Evolutionary conservation across 2,113 vertebrate species (phyloP).

Genomic region (Bolborhynchus lineola): DNA sequence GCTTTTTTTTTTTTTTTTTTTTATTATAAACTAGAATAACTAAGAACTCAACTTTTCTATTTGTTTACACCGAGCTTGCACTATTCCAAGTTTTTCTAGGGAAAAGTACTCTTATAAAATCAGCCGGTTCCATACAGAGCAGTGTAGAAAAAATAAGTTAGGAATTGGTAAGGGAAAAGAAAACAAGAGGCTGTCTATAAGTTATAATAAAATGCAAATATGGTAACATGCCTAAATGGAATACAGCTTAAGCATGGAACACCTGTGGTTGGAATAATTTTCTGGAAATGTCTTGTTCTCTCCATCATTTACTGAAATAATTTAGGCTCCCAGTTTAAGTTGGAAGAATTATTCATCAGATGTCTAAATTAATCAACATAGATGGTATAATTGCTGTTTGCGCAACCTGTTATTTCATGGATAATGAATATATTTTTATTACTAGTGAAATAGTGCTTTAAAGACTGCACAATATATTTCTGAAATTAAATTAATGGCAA

Average conservation of each 20-base stretch:
- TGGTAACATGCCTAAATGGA: neutral
- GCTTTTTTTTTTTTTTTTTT: neutral
- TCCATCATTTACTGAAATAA: neutral
- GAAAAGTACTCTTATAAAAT: neutral
- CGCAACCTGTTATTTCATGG: neutral
- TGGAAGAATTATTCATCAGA: neutral
- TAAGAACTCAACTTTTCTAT: neutral
- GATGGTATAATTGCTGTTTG: neutral
- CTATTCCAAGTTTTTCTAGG: neutral
- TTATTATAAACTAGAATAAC: neutral
- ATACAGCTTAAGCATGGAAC: neutral
- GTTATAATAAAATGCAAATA: neutral
- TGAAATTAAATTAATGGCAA: neutral
- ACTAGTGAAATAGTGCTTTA: neutral
- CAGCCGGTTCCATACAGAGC: neutral
- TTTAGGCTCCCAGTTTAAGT: neutral
- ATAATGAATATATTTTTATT: neutral
- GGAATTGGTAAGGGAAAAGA: neutral
- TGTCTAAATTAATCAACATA: neutral
- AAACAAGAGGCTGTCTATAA: neutral
- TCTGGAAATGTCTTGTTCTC: neutral
- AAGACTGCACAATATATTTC: neutral
- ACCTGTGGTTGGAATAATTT: neutral
- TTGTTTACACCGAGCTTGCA: neutral
- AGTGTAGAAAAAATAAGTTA: neutral